These are phyloP conservation scores for Beroe forskalii DNA, from an alignment of 37 sponge, comb jelly and placozoan species.

Conservation along the genomic window DNA sequence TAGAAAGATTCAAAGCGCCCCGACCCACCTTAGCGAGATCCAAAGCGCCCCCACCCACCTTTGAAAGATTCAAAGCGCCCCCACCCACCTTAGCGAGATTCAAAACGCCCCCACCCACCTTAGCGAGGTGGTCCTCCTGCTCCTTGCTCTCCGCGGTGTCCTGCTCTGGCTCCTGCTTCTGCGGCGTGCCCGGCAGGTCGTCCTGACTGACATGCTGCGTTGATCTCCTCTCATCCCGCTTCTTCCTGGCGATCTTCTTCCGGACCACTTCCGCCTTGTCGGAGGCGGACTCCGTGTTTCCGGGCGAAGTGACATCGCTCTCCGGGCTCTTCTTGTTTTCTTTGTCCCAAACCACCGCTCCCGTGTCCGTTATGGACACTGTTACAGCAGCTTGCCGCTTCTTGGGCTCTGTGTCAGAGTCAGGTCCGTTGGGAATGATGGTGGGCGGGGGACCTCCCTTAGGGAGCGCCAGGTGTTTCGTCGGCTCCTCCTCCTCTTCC, in stretches of 20 bases:
- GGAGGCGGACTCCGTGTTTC: not conserved
- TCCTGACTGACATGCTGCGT: slow-evolving; percentile 44
- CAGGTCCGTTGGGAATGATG: slow-evolving; percentile 15
- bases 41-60: no score
- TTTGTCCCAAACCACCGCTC: slow-evolving; percentile 42
- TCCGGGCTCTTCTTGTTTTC: slow-evolving; percentile 39
- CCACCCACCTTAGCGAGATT: no score
- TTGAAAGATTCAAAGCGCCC: no score
- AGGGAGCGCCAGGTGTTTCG: not conserved
- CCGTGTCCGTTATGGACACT: not conserved
- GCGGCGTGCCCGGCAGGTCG: slow-evolving; percentile 24
- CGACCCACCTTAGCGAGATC: no score
- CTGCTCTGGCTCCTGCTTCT: not conserved
- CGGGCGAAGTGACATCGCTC: not conserved
- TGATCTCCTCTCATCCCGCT: slow-evolving; percentile 48
- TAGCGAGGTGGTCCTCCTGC: slow-evolving; percentile 23
- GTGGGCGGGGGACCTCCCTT: not conserved
- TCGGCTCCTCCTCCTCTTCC: not conserved
- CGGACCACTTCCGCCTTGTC: slow-evolving; percentile 54
- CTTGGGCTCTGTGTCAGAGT: not conserved
- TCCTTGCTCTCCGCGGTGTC: not conserved
- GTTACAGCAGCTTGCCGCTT: slow-evolving; percentile 22
- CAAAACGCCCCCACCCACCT: no score
- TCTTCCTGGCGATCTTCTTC: slow-evolving; percentile 23
- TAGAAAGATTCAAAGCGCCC: no score